A percentile compares a stretch with the other conserved stretches of the same genome.
Conservation (phyloP, 2,888 invertebrate genomes). For the Leptopilina drosophilae region DNA sequence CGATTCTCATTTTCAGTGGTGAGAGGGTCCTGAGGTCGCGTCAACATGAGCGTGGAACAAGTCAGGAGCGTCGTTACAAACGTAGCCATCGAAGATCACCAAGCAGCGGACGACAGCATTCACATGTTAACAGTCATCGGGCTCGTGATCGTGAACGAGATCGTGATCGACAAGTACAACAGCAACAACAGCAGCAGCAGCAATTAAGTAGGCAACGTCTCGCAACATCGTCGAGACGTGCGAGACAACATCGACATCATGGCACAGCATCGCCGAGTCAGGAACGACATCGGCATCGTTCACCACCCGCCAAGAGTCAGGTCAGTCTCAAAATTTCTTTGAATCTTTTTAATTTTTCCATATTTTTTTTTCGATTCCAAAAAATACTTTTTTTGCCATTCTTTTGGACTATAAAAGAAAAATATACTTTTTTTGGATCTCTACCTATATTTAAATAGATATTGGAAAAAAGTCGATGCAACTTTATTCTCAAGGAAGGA, state of each 20-base stretch:
- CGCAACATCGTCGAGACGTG: conserved; percentile 68
- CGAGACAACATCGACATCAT: conserved; percentile 69
- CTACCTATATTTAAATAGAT: too few species aligned
- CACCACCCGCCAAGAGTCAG: conserved; percentile 73
- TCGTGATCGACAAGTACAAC: conserved; percentile 45
- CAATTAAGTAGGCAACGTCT: conserved; percentile 56
- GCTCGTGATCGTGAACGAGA: conserved; percentile 69
- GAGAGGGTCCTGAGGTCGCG: conserved; percentile 81
- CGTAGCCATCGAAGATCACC: conserved; percentile 91
- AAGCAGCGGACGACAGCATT: conserved; percentile 86
- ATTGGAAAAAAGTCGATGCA: too few species aligned
- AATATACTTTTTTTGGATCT: background rate
- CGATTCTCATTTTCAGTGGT: conserved; percentile 75
- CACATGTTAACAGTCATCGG: conserved; percentile 72
- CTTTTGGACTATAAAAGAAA: background rate
- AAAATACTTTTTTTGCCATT: background rate
- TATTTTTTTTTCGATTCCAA: conserved; percentile 11
- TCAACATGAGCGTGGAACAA: conserved; percentile 86
- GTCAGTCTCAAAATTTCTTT: conserved; percentile 63
- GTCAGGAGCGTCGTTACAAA: conserved; percentile 89
- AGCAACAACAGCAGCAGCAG: too few species aligned
- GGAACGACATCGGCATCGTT: conserved; percentile 71
- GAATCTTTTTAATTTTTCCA: conserved; percentile 31
- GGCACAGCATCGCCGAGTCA: conserved; percentile 69
- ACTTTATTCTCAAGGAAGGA: too few species aligned